Base-by-base conservation (phyloP, 2,888 invertebrate species). In the Mimas tiliae region DNA sequence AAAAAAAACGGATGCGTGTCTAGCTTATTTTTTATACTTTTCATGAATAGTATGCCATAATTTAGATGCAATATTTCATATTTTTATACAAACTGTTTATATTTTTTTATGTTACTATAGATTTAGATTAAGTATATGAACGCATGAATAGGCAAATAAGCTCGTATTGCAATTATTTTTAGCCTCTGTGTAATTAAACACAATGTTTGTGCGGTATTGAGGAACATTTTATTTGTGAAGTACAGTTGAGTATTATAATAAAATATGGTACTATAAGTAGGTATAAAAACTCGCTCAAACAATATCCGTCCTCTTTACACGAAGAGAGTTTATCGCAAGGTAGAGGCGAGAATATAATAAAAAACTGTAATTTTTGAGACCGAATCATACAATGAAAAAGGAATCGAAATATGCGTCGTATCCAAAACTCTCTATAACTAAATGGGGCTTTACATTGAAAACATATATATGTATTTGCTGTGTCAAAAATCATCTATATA, bases 1-100 rank as follows among this genome's bases (percentile, higher is more conserved):
- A 58, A 58, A 58, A 55, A 58, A n/a, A 27, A 27, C 16, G 55
- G 58, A 58, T 58, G 58, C 42, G 58, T 58, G 55, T 38, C 14
- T 12, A 16, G 42, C 58, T 58, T 63, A 53, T 42, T 62, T 27
- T 63, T 45, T 58, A 64, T 45, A 62, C 27, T 72, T 77, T 74
- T 77, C 71, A 68, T 77, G 77, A 81, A 83, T 87, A 85, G 82
- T 85, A 89, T 90, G 91, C 91, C 91, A 91, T 91, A 91, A 86
- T 84, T 84, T 86, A 87, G 83, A 75, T 88, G 88, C 87, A 89
- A 90, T 88, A 85, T 79, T 78, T 77, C 72, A 75, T 76, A 77
- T 79, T 79, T 78, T 50, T 50, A 48, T 48, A 82, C 74, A 80
- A 82, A 79, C 76, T 78, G 72, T 80, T 79, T 72, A 73, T 76